A percentile compares a stretch with the other conserved stretches of the same genome.
Conservation (phyloP, 2,797 vertebrate species). For the Bovichtus variegatus region DNA sequence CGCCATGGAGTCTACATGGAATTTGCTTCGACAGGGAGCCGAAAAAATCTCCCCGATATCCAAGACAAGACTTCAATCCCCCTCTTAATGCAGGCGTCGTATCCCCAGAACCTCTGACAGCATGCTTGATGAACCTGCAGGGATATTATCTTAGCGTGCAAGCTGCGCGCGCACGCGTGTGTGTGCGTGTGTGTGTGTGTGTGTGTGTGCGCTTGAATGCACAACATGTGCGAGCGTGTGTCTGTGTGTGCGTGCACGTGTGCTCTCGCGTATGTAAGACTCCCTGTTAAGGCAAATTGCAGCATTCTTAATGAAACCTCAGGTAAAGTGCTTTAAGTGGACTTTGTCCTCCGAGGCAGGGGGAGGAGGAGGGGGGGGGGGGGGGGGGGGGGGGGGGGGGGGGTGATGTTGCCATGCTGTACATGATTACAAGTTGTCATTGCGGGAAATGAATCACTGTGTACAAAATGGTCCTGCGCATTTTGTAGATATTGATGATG, state of each 20-base stretch:
- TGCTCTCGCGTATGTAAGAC: slow-evolving; percentile 61
- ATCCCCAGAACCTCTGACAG: slow-evolving; percentile 75
- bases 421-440: slow-evolving; percentile 90
- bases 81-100: slow-evolving; percentile 65
- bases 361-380: slow-evolving; percentile 48
- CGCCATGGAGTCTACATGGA: slow-evolving; percentile 31
- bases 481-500: slow-evolving; percentile 94
- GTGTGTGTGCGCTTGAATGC: slow-evolving; percentile 5
- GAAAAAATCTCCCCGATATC: slow-evolving; percentile 22
- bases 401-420: slow-evolving; percentile 84
- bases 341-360: slow-evolving; percentile 83
- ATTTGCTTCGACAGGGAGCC: slow-evolving; percentile 48
- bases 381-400: slow-evolving; percentile 38
- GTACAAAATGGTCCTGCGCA: slow-evolving; percentile 91
- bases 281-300: slow-evolving; percentile 89
- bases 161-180: slow-evolving; percentile 44
- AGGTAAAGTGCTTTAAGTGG: slow-evolving; percentile 94
- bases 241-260: slow-evolving; percentile 25
- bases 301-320: slow-evolving; percentile 93
- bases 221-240: too few species aligned
- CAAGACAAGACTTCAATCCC: slow-evolving; percentile 55
- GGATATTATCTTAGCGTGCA: slow-evolving; percentile 68
- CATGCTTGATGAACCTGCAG: slow-evolving; percentile 79
- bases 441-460: slow-evolving; percentile 90
- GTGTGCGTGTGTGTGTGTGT: slow-evolving; percentile 20